Conservation (phyloP, 1,140 invertebrate genomes). For the Hypothenemus hampei region DNA sequence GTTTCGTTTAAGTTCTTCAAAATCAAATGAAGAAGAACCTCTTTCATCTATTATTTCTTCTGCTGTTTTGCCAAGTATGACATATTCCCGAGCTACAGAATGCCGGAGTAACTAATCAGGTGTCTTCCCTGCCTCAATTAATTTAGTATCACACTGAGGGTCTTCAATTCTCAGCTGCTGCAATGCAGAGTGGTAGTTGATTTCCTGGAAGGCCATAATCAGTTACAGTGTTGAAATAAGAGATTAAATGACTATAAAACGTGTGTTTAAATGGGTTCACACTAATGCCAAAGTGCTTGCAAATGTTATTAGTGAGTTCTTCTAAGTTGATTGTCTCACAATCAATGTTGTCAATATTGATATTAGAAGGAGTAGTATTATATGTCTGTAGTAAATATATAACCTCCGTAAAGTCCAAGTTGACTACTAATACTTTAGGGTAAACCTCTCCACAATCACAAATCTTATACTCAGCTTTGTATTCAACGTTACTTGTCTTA, state of each 20-base stretch:
- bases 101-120: neutral
- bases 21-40: neutral
- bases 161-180: neutral
- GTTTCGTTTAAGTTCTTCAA: neutral
- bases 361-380: neutral
- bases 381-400: neutral
- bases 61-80: neutral
- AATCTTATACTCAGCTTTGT: neutral
- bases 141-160: neutral
- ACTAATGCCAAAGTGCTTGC: neutral
- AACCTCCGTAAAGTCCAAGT: neutral
- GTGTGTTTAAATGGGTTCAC: neutral
- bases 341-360: neutral
- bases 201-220: neutral
- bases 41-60: neutral
- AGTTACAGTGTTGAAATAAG: neutral
- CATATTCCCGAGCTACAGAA: neutral
- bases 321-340: neutral
- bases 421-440: neutral
- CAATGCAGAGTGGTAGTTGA: neutral
- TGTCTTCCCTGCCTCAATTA: neutral
- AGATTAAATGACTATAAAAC: neutral
- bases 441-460: neutral
- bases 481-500: neutral
- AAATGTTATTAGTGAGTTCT: neutral